A percentile compares a stretch with the other conserved stretches of the same genome.
phyloP scores from a whole-genome alignment of 2,797 vertebrate genomes.

The Diceros bicornis region DNA sequence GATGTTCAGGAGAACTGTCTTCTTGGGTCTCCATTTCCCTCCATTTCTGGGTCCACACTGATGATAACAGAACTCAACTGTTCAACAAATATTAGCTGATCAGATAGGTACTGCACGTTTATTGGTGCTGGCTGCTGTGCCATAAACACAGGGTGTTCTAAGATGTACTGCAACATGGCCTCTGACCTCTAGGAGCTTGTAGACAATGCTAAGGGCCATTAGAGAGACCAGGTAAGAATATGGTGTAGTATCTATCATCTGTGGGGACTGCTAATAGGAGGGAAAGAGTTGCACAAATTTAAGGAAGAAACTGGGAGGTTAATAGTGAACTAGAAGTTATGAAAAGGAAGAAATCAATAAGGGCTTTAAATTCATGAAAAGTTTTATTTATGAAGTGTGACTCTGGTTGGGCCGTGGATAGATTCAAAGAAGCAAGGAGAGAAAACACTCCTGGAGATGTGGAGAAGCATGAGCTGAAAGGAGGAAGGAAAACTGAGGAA shows the following conservation, averaged over 20 bases:
- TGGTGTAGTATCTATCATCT: not conserved
- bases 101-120: not conserved
- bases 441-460: not conserved
- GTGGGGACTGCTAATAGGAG: not conserved
- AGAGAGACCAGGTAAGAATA: not conserved
- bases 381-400: not conserved
- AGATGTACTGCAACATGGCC: not conserved
- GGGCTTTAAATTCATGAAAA: slow-evolving; percentile 9
- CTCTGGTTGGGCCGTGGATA: not conserved
- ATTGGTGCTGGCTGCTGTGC: not conserved
- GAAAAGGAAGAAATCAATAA: not conserved
- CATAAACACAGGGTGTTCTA: not conserved
- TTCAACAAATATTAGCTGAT: not conserved
- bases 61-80: not conserved
- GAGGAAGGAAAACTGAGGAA: not conserved
- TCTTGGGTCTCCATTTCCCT: not conserved
- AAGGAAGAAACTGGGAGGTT: slow-evolving; percentile 17
- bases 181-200: not conserved
- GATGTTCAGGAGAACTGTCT: not conserved
- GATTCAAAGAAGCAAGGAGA: not conserved
- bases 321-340: not conserved
- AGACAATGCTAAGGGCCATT: not conserved
- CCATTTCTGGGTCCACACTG: not conserved
- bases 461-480: not conserved
- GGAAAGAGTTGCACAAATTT: not conserved